phyloP scores from a whole-genome alignment of 2,113 vertebrate genomes.

The Pongo pygmaeus region DNA sequence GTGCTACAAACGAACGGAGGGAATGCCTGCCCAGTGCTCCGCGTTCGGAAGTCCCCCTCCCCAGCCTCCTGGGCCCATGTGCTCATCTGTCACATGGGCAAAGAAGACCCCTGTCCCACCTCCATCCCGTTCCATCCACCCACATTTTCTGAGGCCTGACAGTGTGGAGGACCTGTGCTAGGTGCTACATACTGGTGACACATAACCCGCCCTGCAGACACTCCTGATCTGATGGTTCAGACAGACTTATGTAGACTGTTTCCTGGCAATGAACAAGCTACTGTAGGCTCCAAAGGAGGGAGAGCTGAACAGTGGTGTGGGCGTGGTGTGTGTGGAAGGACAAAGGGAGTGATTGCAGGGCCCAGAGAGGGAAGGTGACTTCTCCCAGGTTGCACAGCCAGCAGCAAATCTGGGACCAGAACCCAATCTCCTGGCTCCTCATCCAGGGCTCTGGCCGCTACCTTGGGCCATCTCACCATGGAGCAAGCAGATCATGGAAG shows the following conservation, averaged over 20 bases:
- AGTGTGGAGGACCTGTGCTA: background rate
- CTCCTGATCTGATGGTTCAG: no score
- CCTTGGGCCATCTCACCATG: fast-evolving
- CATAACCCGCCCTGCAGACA: fast-evolving
- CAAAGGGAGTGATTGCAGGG: fast-evolving
- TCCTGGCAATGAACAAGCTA: background rate
- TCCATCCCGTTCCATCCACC: no score
- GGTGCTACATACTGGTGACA: background rate
- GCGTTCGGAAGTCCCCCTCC: fast-evolving
- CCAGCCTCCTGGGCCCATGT: fast-evolving
- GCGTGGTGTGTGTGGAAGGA: fast-evolving
- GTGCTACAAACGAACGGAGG: fast-evolving
- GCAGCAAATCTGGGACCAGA: background rate
- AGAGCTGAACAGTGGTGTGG: background rate
- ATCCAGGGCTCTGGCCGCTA: no score
- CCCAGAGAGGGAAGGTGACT: background rate
- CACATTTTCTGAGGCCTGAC: background rate
- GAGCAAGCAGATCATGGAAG: background rate
- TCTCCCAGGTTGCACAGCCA: background rate
- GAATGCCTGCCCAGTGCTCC: background rate
- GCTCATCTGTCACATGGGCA: background rate
- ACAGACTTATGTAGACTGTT: background rate
- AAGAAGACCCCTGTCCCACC: background rate
- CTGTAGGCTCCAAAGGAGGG: background rate
- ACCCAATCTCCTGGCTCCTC: background rate